Conservation (phyloP, 2,888 invertebrate genomes). For the Leptinotarsa juncta region DNA sequence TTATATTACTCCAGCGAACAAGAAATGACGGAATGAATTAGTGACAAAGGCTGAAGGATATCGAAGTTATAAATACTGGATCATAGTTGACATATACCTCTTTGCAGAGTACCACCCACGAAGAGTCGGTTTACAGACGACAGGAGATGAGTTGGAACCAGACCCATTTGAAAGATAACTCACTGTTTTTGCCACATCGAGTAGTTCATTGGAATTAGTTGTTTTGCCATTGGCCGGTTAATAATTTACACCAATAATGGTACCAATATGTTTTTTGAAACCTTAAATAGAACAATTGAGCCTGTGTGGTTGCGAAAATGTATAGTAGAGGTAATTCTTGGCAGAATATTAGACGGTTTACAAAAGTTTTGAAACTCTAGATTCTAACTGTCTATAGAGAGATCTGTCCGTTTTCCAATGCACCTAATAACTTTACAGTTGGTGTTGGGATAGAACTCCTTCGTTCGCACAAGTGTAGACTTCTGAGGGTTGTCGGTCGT, state of each 20-base stretch:
- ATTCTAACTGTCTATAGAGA: too few species aligned
- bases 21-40: conserved; percentile 54
- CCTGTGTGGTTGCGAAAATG: too few species aligned
- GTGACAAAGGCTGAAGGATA: conserved; percentile 55
- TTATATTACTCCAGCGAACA: conserved; percentile 39
- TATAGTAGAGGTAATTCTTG: too few species aligned
- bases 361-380: too few species aligned
- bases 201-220: neutral
- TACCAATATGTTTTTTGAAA: neutral
- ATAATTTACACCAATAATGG: neutral
- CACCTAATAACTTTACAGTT: too few species aligned
- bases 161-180: conserved; percentile 41
- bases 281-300: neutral
- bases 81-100: conserved; percentile 40
- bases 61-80: conserved; percentile 61
- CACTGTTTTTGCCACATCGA: neutral
- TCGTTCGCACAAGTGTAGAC: too few species aligned
- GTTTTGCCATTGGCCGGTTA: neutral
- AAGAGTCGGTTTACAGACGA: conserved; percentile 36
- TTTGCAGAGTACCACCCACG: conserved; percentile 48
- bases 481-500: too few species aligned
- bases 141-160: conserved; percentile 37
- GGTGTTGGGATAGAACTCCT: too few species aligned
- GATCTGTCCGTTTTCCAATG: too few species aligned
- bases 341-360: too few species aligned